These are phyloP conservation scores for Amblyopsis hoosieri DNA, from an alignment of 2,797 vertebrate species.

Conservation along the genomic window DNA sequence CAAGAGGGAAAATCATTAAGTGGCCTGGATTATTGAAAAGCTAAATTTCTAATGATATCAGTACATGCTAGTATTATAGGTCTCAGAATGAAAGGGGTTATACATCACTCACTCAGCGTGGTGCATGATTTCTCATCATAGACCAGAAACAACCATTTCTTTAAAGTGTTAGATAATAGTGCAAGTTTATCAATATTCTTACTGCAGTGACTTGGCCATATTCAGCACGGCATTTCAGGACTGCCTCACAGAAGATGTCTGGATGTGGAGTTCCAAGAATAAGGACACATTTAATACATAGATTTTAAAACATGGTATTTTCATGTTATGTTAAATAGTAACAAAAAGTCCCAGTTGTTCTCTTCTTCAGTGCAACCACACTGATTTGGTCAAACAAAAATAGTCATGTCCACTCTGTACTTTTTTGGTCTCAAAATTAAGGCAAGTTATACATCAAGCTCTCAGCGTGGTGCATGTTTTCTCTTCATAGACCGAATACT, in stretches of 20 bases:
- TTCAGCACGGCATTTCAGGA: not conserved
- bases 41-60: no score
- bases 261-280: no score
- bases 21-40: no score
- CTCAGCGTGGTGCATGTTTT: slow-evolving; percentile 14
- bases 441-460: slow-evolving; percentile 5
- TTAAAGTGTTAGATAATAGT: not conserved
- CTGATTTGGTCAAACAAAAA: not conserved
- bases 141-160: not conserved
- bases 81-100: not conserved
- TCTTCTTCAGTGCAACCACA: not conserved
- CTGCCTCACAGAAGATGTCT: not conserved
- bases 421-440: not conserved
- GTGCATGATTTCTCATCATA: slow-evolving; percentile 3
- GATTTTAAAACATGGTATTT: no score
- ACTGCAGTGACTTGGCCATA: not conserved
- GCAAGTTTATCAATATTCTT: not conserved
- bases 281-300: no score
- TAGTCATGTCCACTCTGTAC: not conserved
- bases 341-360: no score
- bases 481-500: not conserved
- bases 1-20: no score
- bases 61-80: no score
- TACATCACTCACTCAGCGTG: slow-evolving; percentile 1
- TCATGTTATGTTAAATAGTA: no score